These are phyloP conservation scores for Rhorus exstirpatorius DNA, from an alignment of 2,888 invertebrate species.

Conservation along the genomic window DNA sequence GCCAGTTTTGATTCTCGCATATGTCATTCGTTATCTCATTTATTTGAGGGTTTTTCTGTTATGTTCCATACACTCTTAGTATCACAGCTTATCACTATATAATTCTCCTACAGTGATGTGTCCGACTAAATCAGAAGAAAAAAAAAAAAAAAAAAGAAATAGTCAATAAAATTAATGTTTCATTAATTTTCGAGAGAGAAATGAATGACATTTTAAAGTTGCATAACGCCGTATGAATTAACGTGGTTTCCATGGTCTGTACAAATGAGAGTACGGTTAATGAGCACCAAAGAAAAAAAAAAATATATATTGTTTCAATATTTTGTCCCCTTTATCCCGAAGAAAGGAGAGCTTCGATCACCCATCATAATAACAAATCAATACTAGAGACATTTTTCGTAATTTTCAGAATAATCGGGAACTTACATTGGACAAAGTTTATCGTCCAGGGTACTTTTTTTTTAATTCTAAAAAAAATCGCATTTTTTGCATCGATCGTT, in stretches of 20 bases:
- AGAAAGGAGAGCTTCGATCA: not conserved
- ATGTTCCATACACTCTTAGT: slow-evolving; percentile 80
- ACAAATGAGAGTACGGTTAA: slow-evolving; percentile 49
- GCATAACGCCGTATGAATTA: not conserved
- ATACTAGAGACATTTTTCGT: not conserved
- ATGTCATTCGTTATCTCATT: slow-evolving; percentile 60
- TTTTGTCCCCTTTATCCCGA: not conserved
- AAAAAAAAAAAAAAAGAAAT: slow-evolving; percentile 51
- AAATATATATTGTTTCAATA: not conserved
- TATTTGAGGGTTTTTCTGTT: slow-evolving; percentile 76
- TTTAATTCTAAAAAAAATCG: too few species aligned
- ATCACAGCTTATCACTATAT: slow-evolving; percentile 83
- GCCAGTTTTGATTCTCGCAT: slow-evolving; percentile 10
- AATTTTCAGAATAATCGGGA: not conserved
- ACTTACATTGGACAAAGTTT: not conserved
- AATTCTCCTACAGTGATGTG: slow-evolving; percentile 57
- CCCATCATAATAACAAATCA: not conserved
- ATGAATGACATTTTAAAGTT: slow-evolving; percentile 3
- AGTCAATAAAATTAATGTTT: slow-evolving; percentile 35
- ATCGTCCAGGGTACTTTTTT: slow-evolving; percentile 21
- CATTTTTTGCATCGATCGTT: slow-evolving; percentile 6
- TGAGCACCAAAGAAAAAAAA: slow-evolving; percentile 64
- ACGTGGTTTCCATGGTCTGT: slow-evolving; percentile 47
- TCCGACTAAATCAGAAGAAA: slow-evolving; percentile 53
- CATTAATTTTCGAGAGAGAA: slow-evolving; percentile 16